Percentiles rank a stretch among this genome's conserved stretches.
phyloP scores from a whole-genome alignment of 2,797 vertebrate species.

The Galago senegalensis region DNA sequence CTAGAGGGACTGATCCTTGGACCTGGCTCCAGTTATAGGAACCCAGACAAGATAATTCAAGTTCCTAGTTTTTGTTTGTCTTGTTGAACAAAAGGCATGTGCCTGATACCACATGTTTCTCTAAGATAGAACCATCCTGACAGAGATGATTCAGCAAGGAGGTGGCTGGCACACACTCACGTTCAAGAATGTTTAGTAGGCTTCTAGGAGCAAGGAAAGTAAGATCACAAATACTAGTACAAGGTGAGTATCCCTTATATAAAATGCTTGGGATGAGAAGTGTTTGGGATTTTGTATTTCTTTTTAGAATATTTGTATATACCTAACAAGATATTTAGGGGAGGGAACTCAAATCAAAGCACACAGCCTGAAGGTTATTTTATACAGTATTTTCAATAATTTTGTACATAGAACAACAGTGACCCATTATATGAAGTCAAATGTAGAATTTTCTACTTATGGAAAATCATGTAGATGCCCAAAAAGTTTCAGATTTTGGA shows the following conservation, averaged over 20 bases:
- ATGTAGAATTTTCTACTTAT: background rate
- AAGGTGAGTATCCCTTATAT: background rate
- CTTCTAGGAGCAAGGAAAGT: conserved; percentile 20
- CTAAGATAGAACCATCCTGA: background rate
- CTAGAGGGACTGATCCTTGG: conserved; percentile 36
- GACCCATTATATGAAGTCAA: background rate
- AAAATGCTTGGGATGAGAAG: background rate
- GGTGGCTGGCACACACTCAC: background rate
- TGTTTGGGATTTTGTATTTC: background rate
- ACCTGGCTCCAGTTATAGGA: conserved; percentile 11
- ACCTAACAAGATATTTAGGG: background rate
- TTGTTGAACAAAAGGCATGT: conserved; percentile 39
- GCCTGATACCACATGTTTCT: background rate
- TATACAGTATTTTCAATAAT: background rate
- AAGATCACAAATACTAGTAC: background rate
- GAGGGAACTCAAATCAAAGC: background rate
- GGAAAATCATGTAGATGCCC: background rate
- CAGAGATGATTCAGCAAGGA: background rate
- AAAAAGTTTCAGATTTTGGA: background rate
- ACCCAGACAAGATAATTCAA: conserved; percentile 23
- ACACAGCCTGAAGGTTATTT: background rate
- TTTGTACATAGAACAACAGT: background rate
- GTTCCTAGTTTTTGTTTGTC: conserved; percentile 4
- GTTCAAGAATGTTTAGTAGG: conserved; percentile 2
- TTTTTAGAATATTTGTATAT: background rate